Base-by-base conservation (phyloP, 1,140 invertebrate genomes). In the Microplitis demolitor region DNA sequence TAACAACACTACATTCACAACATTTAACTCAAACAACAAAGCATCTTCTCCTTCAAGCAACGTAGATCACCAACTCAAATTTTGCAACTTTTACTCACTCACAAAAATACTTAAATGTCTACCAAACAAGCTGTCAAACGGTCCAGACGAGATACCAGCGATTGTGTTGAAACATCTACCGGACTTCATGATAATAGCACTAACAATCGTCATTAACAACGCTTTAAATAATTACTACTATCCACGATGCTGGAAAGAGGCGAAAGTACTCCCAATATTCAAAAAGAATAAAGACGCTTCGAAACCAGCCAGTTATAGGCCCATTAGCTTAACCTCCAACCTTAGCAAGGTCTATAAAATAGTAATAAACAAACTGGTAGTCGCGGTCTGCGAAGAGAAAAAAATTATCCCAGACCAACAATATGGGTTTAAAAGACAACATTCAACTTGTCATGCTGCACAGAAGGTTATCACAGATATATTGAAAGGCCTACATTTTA, bases 311-410 rank as follows among this genome's bases (percentile, higher is more conserved):
- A 69, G 69, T 35, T 80, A 78, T 37, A 35, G 78, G 16, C 77
- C 79, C 0, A 80, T 81, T 2, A 78, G 75, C 66, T 61, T 77
- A 24, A 73, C 72, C 2, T 61, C 75, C 5, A 64, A 37, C 35
- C 39, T 68, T 16, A 78, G 74, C 16, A 85, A 85, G 74, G 9
- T 78, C 0, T 76, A 70, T n/a, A 77, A 80, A 75, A 71, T 50
- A 33, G 67, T 74, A 14, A 75, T 80, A 1, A 73, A 74, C 13
- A 45, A 64, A 1, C 13, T 8, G 45, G 39, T 77, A 0, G 39
- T 3, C 0, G 4, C n/a, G 14, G 24, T 54, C 14, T 9, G 5
- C 4, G 45, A 39, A 31, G 24, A 11, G 0, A 60, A 60, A 9
- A 60, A 60, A 9, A 31, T 60, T 16, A 31, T 60, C 14, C 56